Percentiles rank a stretch among this genome's conserved stretches.
Evolutionary conservation across 2,797 vertebrate genomes (phyloP).

Genomic region (Micrastur ruficollis): DNA sequence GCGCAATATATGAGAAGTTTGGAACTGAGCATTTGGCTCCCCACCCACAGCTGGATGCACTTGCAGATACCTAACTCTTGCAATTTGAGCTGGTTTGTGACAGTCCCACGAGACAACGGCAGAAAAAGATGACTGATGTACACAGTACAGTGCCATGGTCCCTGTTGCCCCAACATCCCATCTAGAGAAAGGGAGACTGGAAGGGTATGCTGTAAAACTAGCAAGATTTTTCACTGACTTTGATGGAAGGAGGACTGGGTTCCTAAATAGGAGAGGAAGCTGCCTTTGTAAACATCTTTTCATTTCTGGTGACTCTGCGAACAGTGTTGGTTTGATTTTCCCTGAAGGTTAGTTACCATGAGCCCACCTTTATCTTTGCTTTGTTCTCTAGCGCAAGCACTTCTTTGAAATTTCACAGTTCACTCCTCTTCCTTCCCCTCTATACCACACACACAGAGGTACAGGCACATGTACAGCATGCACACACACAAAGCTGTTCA

Average conservation of each 20-base stretch:
- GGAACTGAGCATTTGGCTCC: neutral
- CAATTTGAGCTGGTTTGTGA: neutral
- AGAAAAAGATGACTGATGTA: neutral
- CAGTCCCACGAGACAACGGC: neutral
- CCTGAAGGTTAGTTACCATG: neutral
- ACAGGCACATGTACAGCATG: neutral
- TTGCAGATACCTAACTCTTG: neutral
- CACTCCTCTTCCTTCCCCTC: conserved; percentile 69
- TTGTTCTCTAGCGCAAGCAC: neutral
- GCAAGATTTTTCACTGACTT: neutral
- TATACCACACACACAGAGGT: neutral
- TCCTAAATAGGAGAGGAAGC: neutral
- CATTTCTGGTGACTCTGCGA: neutral
- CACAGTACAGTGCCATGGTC: neutral
- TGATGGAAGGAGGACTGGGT: neutral
- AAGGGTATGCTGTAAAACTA: fast-evolving
- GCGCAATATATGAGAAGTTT: neutral
- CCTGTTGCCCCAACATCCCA: neutral
- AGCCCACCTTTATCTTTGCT: conserved; percentile 19
- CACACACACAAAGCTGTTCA: neutral
- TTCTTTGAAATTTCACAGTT: conserved; percentile 59
- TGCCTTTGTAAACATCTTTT: neutral
- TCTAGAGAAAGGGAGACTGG: neutral
- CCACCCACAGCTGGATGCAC: neutral
- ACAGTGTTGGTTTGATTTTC: neutral